Conservation (phyloP, 2,888 invertebrate species). For the Eudemis profundana region DNA sequence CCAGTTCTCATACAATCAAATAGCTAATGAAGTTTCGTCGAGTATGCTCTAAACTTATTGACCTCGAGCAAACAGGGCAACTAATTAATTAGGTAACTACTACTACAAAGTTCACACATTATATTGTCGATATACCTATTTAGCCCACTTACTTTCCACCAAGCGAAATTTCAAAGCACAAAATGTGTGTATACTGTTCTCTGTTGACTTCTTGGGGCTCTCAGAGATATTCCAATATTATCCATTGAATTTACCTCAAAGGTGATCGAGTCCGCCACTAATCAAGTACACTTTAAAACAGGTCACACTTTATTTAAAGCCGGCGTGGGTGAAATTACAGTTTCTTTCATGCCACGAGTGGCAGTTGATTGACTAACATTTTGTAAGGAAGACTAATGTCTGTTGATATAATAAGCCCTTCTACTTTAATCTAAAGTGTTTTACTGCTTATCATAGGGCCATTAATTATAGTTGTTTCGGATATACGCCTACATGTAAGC, state of each 20-base stretch:
- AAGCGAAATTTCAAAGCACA: too few species aligned
- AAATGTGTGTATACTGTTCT: too few species aligned
- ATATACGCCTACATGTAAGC: conserved; percentile 68
- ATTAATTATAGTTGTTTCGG: conserved; percentile 74
- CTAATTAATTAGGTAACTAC: conserved; percentile 19
- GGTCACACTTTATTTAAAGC: conserved; percentile 29
- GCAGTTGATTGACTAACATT: conserved; percentile 61
- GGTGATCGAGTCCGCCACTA: neutral
- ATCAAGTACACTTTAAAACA: conserved; percentile 18
- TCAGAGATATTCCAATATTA: neutral
- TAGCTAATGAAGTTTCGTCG: conserved; percentile 29
- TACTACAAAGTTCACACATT: neutral
- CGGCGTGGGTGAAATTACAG: conserved; percentile 46
- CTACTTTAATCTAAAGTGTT: conserved; percentile 80
- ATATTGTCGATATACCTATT: conserved; percentile 3
- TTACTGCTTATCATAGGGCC: conserved; percentile 74
- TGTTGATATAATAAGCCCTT: conserved; percentile 66
- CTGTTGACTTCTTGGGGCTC: too few species aligned
- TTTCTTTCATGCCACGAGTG: conserved; percentile 43
- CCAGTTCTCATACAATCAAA: conserved; percentile 21
- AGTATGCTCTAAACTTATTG: conserved; percentile 38
- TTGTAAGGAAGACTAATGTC: conserved; percentile 58
- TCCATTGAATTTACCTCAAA: neutral
- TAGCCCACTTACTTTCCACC: neutral
- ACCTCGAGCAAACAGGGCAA: conserved; percentile 35